Conservation (phyloP, 2,888 invertebrate species). For the Trissoscelio sp. region DNA sequence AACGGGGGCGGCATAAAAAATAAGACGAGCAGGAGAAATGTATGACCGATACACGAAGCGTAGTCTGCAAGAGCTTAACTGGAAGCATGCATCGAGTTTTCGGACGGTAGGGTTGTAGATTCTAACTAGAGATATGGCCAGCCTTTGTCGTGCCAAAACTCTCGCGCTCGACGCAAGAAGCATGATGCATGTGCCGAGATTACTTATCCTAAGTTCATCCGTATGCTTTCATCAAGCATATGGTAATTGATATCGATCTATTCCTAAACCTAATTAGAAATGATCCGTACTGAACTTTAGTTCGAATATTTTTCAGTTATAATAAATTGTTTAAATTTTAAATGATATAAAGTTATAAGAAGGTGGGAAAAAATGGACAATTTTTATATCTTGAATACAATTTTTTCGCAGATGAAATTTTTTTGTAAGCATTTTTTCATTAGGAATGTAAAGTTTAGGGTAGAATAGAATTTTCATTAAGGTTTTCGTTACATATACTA, state of each 20-base stretch:
- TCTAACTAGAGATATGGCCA: constrained; percentile 77
- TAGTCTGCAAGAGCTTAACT: constrained; percentile 71
- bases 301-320: neutral
- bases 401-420: too few relatives aligned
- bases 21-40: constrained; percentile 73
- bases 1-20: constrained; percentile 75
- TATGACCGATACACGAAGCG: constrained; percentile 77
- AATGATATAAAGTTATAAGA: neutral
- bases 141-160: constrained; percentile 80
- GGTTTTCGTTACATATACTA: too few relatives aligned
- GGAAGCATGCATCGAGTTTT: constrained; percentile 68
- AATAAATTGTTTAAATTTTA: neutral
- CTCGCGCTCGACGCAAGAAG: constrained; percentile 55
- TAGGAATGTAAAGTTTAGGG: too few relatives aligned
- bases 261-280: neutral
- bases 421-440: too few relatives aligned
- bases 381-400: too few relatives aligned
- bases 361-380: too few relatives aligned
- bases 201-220: constrained; percentile 50
- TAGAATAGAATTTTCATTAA: too few relatives aligned
- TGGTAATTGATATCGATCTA: constrained; percentile 47
- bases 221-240: constrained; percentile 41
- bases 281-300: neutral
- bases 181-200: constrained; percentile 59
- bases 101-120: constrained; percentile 73